A percentile compares a stretch with the other conserved stretches of the same genome.
Evolutionary conservation across 2,888 invertebrate species (phyloP).

Genomic region (Ashinkailepas kermadecensis): DNA sequence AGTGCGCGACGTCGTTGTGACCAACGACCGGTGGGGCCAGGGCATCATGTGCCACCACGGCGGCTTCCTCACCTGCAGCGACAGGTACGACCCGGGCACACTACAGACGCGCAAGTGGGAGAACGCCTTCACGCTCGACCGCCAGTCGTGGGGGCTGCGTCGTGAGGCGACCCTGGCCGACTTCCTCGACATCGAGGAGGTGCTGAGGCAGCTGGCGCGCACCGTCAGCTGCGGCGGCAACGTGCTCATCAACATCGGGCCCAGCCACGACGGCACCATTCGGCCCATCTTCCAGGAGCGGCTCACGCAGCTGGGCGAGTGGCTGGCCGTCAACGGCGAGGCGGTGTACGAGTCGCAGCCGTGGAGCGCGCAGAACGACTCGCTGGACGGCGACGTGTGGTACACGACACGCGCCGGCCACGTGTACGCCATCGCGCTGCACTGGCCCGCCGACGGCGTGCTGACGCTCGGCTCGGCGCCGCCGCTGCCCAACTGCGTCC

Average conservation of each 20-base stretch:
- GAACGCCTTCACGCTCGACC: conserved; percentile 86
- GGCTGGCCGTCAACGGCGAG: conserved; percentile 74
- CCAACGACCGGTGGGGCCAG: conserved; percentile 89
- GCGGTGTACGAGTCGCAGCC: conserved; percentile 43
- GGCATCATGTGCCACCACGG: conserved; percentile 76
- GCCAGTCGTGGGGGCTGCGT: conserved; percentile 75
- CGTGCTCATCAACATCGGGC: conserved; percentile 73
- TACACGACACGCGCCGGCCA: conserved; percentile 29
- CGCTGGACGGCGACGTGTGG: conserved; percentile 48
- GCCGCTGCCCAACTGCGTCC: no score
- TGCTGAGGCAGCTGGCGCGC: conserved; percentile 61
- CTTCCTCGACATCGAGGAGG: conserved; percentile 54
- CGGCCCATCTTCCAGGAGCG: conserved; percentile 78
- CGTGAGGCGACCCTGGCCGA: conserved; percentile 61
- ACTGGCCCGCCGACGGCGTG: conserved; percentile 30
- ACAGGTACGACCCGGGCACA: conserved; percentile 59
- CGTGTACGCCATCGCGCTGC: conserved; percentile 33
- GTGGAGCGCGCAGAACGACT: conserved; percentile 63
- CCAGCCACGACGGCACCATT: conserved; percentile 79
- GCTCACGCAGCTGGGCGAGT: conserved; percentile 55
- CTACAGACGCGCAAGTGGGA: conserved; percentile 90
- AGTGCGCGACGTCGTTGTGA: conserved; percentile 76
- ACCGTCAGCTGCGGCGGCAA: conserved; percentile 85
- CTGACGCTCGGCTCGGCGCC: conserved; percentile 29
- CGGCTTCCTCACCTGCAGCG: conserved; percentile 75